Evolutionary conservation across 2,797 vertebrate genomes (phyloP).

Genomic region (Chiloscyllium punctatum): DNA sequence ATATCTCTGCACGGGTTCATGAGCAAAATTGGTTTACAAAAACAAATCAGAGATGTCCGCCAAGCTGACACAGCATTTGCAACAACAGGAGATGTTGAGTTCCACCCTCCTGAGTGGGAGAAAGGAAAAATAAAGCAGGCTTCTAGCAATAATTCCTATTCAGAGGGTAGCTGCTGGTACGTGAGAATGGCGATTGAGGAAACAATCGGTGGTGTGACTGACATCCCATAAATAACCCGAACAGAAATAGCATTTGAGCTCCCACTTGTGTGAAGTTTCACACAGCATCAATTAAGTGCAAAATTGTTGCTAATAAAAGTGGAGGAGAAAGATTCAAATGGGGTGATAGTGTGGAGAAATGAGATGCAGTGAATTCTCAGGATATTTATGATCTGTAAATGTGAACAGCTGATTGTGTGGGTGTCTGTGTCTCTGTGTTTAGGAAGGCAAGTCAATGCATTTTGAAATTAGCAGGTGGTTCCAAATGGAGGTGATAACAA

Average conservation of each 20-base stretch:
- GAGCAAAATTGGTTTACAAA: no score
- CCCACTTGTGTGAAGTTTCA: not conserved
- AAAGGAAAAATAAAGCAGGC: not conserved
- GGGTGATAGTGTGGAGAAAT: not conserved
- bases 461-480: not conserved
- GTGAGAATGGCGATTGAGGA: not conserved
- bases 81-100: not conserved
- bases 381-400: not conserved
- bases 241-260: not conserved
- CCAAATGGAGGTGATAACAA: not conserved
- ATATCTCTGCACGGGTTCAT: no score
- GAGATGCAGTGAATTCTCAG: not conserved
- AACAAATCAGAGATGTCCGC: no score
- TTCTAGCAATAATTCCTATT: not conserved
- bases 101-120: not conserved
- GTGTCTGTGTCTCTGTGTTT: not conserved
- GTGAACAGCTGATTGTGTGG: not conserved
- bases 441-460: not conserved
- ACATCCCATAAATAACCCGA: not conserved
- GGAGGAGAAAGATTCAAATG: not conserved
- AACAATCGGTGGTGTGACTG: not conserved
- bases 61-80: no score
- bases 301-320: not conserved
- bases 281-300: not conserved
- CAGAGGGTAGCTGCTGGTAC: no score